These are phyloP conservation scores for Ivindomyrus marchei DNA, from an alignment of 2,113 vertebrate species.

Conservation along the genomic window DNA sequence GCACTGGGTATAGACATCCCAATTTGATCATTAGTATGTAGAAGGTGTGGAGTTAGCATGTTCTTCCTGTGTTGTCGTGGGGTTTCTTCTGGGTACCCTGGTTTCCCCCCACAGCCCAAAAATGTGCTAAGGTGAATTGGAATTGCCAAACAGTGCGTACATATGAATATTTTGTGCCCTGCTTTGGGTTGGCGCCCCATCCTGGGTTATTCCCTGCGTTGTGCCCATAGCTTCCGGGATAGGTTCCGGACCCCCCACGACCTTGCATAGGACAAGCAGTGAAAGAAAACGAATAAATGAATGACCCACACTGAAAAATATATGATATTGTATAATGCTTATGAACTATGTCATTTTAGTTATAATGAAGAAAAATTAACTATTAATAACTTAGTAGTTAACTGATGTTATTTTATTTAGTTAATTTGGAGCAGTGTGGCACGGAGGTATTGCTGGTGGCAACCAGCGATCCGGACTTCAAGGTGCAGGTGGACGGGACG, in stretches of 20 bases:
- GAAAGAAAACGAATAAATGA: not conserved
- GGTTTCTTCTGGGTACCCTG: not conserved
- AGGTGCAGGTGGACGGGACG: slow-evolving; percentile 31
- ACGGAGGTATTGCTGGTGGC: not conserved
- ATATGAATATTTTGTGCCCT: not conserved
- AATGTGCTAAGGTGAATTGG: not conserved
- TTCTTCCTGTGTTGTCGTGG: not conserved
- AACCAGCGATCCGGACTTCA: slow-evolving; percentile 38
- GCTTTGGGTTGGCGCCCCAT: not conserved
- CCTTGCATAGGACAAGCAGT: not conserved
- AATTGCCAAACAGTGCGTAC: not conserved
- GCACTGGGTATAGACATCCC: not conserved
- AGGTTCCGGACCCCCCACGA: not conserved
- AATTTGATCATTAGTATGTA: not conserved
- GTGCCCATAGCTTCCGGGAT: not conserved
- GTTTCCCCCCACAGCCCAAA: not conserved
- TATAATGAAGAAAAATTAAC: not conserved
- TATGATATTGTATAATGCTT: not conserved
- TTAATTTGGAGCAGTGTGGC: slow-evolving; percentile 33
- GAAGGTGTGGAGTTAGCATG: not conserved
- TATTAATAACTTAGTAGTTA: not conserved
- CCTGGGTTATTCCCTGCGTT: not conserved
- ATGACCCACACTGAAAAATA: not conserved
- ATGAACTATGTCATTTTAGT: not conserved
- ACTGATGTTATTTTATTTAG: slow-evolving; percentile 19